phyloP scores from a whole-genome alignment of 1,140 invertebrate genomes.

The Ceratitis capitata region DNA sequence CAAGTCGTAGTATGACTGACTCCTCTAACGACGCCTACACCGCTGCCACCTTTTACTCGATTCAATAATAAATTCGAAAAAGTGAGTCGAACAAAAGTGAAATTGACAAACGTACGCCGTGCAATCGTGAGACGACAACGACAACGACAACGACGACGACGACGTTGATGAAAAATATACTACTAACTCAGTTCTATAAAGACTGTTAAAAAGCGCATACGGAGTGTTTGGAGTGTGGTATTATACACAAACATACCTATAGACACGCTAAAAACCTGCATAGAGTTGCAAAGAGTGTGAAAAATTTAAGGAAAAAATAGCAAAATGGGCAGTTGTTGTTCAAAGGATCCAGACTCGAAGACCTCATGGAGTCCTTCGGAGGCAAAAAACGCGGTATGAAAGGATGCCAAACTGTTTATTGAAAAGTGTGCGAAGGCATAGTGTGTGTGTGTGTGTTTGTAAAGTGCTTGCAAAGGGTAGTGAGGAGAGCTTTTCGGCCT shows the following conservation, averaged over 20 bases:
- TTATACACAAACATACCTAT: neutral
- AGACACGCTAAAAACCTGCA: no score
- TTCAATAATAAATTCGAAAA: constrained; percentile 30
- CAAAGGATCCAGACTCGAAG: constrained; percentile 59
- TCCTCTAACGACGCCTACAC: neutral
- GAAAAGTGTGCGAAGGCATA: neutral
- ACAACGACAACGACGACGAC: neutral
- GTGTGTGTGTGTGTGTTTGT: neutral
- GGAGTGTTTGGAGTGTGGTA: neutral
- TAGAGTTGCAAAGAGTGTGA: no score
- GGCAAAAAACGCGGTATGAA: constrained; percentile 58
- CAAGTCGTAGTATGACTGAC: no score
- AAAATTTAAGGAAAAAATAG: constrained; percentile 27
- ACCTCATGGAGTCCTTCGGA: constrained; percentile 62
- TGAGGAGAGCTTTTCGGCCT: neutral
- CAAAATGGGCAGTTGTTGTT: constrained; percentile 49
- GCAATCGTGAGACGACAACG: neutral
- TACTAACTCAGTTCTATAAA: constrained; percentile 16
- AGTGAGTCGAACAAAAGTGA: constrained; percentile 25
- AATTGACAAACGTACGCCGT: constrained; percentile 29
- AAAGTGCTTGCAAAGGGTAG: no score
- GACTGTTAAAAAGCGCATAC: neutral
- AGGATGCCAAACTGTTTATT: neutral
- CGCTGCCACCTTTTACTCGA: neutral
- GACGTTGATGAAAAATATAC: neutral